Evolutionary conservation across 2,888 invertebrate species (phyloP).

Genomic region (Taphrorychus bicolor): DNA sequence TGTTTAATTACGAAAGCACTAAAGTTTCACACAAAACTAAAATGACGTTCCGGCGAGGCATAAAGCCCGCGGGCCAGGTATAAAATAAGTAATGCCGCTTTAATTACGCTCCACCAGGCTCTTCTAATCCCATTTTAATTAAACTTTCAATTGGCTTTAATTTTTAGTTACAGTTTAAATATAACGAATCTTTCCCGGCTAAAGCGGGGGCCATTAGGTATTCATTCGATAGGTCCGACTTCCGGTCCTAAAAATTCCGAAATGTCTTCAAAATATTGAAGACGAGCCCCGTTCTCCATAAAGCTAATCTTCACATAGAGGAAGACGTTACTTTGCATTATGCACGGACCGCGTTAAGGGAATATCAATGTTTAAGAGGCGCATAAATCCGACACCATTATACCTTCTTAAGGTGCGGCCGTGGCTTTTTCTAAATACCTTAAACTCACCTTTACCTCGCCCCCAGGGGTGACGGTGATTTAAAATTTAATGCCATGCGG

Average conservation of each 20-base stretch:
- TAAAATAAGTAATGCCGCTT: constrained; percentile 31
- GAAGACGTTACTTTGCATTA: constrained; percentile 23
- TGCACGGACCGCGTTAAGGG: constrained; percentile 20
- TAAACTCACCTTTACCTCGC: neutral
- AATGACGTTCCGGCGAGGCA: constrained; percentile 10
- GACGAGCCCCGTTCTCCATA: neutral
- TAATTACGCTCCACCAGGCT: constrained; percentile 25
- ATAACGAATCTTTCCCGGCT: too few relatives aligned
- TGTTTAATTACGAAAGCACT: constrained; percentile 27
- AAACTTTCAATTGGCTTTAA: constrained; percentile 31
- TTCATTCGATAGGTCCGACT: neutral
- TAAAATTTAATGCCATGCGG: neutral
- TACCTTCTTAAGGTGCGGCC: constrained; percentile 14
- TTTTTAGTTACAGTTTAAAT: neutral
- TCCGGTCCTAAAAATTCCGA: constrained; percentile 6
- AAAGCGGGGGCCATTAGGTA: constrained; percentile 1
- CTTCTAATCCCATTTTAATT: constrained; percentile 40
- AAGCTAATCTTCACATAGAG: constrained; percentile 23
- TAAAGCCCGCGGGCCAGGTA: constrained; percentile 25
- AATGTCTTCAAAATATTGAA: neutral
- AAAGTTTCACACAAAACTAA: constrained; percentile 25
- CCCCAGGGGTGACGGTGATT: neutral
- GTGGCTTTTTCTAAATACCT: constrained; percentile 5
- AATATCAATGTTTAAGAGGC: constrained; percentile 29
- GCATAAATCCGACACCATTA: constrained; percentile 23